phyloP scores from a whole-genome alignment of 2,797 vertebrate species.

The Pseudomugil tenellus region DNA sequence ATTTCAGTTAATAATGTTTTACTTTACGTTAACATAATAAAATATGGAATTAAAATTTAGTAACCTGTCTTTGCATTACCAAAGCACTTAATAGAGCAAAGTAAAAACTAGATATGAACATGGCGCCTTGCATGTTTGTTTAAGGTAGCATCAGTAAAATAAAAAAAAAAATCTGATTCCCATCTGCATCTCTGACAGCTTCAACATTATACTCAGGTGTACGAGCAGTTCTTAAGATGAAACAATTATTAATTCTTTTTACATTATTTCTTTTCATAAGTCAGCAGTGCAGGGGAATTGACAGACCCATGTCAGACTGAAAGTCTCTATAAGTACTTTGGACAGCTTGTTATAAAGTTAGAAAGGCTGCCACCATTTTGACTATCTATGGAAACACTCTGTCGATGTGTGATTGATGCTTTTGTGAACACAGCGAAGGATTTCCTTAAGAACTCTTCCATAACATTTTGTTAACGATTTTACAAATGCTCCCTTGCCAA shows the following conservation, averaged over 20 bases:
- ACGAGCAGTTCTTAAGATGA: background rate
- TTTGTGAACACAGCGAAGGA: constrained; percentile 24
- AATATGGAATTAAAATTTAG: background rate
- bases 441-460: constrained; percentile 57
- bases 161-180: background rate
- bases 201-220: background rate
- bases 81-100: background rate
- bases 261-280: background rate
- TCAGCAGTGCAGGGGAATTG: constrained; percentile 8
- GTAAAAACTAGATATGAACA: background rate
- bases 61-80: background rate
- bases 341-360: constrained; percentile 45
- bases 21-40: background rate
- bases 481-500: constrained; percentile 18
- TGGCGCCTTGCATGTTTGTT: background rate
- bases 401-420: constrained; percentile 58
- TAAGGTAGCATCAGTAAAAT: background rate
- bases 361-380: background rate
- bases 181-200: background rate
- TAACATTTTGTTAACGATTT: constrained; percentile 60
- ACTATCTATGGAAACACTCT: constrained; percentile 24
- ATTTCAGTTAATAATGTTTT: too few species aligned
- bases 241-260: background rate
- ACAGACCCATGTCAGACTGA: constrained; percentile 12
- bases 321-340: constrained; percentile 4